Evolutionary conservation across 2,888 invertebrate genomes (phyloP), one percentile per base, ranked within the genome.

Genomic region (Nymphalis c-album): DNA sequence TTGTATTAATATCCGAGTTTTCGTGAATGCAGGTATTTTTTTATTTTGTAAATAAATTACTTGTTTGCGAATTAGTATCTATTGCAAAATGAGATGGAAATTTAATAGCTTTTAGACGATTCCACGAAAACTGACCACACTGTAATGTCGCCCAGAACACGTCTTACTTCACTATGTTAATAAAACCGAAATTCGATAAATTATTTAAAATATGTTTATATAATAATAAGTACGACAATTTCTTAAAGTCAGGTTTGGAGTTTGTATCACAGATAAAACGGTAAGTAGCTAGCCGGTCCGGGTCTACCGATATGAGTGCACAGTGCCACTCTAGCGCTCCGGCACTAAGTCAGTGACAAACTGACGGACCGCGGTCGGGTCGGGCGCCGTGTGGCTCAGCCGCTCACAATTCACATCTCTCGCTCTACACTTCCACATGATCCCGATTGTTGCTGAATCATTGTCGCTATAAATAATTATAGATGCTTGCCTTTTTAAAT

Each of bases 391-490:
- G 26, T 18, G 22, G 5, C 26, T 6, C 26, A 31, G 40, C 40
- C 16, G 20, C 40, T 61, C 62, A 47, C 47, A 57, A 59, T 57
- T 71, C 68, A 47, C 47, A 57, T 62, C 60, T 71, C 68, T 66
- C 58, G 51, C 66, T 60, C 63, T 63, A 58, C 60, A 53, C 20
- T 50, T 64, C 60, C 60, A 69, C 61, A 67, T 60, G 64, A 62
- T 73, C 68, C 67, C 48, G 58, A 60, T 71, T 66, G 40, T 60
- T 68, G 64, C 70, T 67, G 68, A 73, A 59, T 70, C 67, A 69
- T 68, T 61, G 62, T n/a, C 48, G 51, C 45, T 68, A 57, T 63
- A 40, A 58, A 48, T 59, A 58, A 45, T 18, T 53, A 46, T 51
- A 35, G 35, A 55, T 46, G 31, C 17, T 31, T 5, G 31, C 26